Evolutionary conservation across 2,888 invertebrate species (phyloP), one percentile per base, ranked within the genome.

Genomic region (Leptinotarsa peninsularis): DNA sequence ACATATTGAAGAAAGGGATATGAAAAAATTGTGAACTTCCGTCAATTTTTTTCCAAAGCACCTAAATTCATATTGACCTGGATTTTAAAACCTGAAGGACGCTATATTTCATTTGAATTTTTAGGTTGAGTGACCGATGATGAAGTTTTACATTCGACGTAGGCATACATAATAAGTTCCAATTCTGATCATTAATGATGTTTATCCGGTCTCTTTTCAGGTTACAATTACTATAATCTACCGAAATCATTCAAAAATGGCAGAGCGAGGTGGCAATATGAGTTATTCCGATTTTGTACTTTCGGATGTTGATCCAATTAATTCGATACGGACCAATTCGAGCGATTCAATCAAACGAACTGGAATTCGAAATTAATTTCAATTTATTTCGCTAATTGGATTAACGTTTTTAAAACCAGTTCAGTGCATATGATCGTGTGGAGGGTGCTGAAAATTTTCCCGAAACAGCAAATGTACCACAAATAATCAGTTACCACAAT

Each of bases 181-280:
- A 63, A 63, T 63, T 63, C 33, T 63, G 63, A 63, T 33, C 63
- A 63, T 43, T 63, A 63, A 63, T 63, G 63, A 63, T 63, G 63
- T 63, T 33, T 63, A 63, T 63, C 63, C 63, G 63, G 63, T 63
- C 63, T 63, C 63, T 63, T 63, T 63, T 33, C 33, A 63, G 63
- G 63, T 63, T 63, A 63, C 63, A 63, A 63, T 63, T 63, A 63
- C 33, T 63, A 63, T 63, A 63, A 63, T 43, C 33, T 63, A 27
- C 33, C 33, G 63, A 63, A 63, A 63, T 43, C 27, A 63, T 63
- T 17, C 33, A 63, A 63, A 63, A 63, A 63, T 63, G 27, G 63
- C 27, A 63, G 27, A 43, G n/a, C 17, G 23, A 63, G 17, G 33
- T 63, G 63, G 63, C 7, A n/a, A 43, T 63, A 27, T 63, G 27